Evolutionary conservation across 2,888 invertebrate genomes (phyloP).

Genomic region (Lochmaea crataegi): DNA sequence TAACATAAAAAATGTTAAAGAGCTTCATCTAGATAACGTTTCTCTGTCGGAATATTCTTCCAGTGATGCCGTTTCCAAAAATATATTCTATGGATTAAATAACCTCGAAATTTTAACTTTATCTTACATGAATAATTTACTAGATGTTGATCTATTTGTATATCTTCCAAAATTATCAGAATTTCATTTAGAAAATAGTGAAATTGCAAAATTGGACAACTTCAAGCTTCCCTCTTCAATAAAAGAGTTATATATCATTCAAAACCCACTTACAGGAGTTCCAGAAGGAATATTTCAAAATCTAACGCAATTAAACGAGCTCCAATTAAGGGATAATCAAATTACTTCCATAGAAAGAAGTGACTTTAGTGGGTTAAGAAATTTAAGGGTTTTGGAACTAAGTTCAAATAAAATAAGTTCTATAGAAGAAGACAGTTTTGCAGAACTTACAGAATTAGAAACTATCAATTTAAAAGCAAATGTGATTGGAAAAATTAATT

Average conservation of each 20-base stretch:
- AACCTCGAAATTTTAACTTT: slow-evolving; percentile 18
- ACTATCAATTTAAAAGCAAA: slow-evolving; percentile 51
- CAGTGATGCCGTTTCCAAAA: slow-evolving; percentile 26
- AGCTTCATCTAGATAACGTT: slow-evolving; percentile 25
- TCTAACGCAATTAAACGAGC: slow-evolving; percentile 70
- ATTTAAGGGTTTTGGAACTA: slow-evolving; percentile 76
- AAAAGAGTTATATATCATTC: slow-evolving; percentile 75
- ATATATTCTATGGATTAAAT: slow-evolving; percentile 25
- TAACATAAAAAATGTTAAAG: slow-evolving; percentile 54
- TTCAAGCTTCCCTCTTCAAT: slow-evolving; percentile 74
- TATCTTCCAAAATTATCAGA: slow-evolving; percentile 48
- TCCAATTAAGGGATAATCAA: slow-evolving; percentile 75
- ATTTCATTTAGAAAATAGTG: slow-evolving; percentile 47
- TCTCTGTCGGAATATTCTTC: slow-evolving; percentile 7
- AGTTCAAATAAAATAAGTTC: slow-evolving; percentile 74
- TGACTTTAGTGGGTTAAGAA: slow-evolving; percentile 73
- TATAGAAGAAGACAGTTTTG: slow-evolving; percentile 72
- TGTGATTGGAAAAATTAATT: slow-evolving; percentile 69
- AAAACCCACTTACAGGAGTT: slow-evolving; percentile 73
- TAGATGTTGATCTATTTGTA: slow-evolving; percentile 46
- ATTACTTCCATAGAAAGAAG: slow-evolving; percentile 64
- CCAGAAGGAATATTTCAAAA: slow-evolving; percentile 72
- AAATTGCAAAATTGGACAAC: slow-evolving; percentile 64
- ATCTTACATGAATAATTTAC: not conserved
- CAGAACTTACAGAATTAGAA: slow-evolving; percentile 46